Percentiles rank a stretch among this genome's conserved stretches.
These are phyloP conservation scores for Trissonchulus latispiculum DNA, from an alignment of 2,888 invertebrate genomes.

Conservation along the genomic window DNA sequence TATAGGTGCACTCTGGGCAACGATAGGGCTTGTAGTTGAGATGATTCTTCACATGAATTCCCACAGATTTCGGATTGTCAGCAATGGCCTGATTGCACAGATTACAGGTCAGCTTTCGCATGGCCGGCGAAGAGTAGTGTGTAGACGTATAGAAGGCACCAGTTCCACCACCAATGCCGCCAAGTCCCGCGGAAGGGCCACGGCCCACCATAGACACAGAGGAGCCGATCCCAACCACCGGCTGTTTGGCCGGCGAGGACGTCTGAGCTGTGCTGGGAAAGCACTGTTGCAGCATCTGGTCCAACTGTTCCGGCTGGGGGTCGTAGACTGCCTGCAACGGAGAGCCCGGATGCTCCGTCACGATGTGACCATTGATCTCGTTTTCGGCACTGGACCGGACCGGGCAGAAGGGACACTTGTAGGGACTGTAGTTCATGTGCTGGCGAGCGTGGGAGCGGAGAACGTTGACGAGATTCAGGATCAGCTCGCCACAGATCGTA, in stretches of 20 bases:
- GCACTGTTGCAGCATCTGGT: not conserved
- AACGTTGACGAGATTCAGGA: not conserved
- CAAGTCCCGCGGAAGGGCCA: too few species aligned
- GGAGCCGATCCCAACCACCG: not conserved
- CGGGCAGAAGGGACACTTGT: conserved; percentile 17
- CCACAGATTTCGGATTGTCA: conserved; percentile 25
- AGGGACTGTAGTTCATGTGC: conserved; percentile 20
- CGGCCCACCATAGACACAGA: too few species aligned
- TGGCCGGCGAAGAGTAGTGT: not conserved
- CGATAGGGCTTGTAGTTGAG: conserved; percentile 25
- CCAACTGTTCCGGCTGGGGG: not conserved
- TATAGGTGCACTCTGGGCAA: conserved; percentile 24
- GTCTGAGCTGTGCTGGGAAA: not conserved
- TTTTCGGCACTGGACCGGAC: not conserved
- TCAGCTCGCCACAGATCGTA: not conserved
- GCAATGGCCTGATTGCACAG: conserved; percentile 22
- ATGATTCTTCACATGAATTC: conserved; percentile 26
- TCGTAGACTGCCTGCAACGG: not conserved
- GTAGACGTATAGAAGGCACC: too few species aligned
- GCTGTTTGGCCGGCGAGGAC: not conserved
- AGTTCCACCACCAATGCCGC: too few species aligned
- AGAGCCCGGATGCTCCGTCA: not conserved
- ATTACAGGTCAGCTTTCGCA: conserved; percentile 17
- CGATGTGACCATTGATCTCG: conserved; percentile 18
- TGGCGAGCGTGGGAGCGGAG: conserved; percentile 8